Base-by-base conservation (phyloP, 1,140 invertebrate genomes). In the Neuroterus valhalla region DNA sequence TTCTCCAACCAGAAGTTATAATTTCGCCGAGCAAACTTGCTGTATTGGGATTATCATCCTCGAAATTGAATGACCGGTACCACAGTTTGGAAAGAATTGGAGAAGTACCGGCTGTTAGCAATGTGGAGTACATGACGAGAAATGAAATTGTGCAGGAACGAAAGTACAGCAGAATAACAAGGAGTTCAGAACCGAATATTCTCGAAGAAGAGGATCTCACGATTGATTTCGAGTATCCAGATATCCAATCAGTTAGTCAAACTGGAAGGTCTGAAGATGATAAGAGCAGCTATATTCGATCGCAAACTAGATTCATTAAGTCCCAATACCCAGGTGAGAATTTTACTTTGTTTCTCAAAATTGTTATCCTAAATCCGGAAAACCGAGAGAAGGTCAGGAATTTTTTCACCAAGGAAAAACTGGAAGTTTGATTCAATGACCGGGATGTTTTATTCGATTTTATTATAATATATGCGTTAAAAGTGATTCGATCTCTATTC, bases 41-140 rank as follows among this genome's bases (percentile, higher is more conserved):
- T 1, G 93, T 93, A 73, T 88, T 96, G 50, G 96, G 96, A 0
- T 86, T 97, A 10, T 96, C 95, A 4, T 96, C 95, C n/a, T 93
- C 92, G 4, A 92, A 94, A 72, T 88, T 97, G 4, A 97, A 97
- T 82, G 96, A 97, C 70, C 90, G 96, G 3, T 97, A 97, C 81
- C 96, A 96, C 80, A 96, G 95, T 11, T 93, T 96, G 19, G 96
- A 96, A 67, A 91, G 92, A 92, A 85, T 92, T 92, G 80, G 92
- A 86, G 68, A 94, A 90, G 42, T 90, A 0, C 85, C 91, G 0
- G 88, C 90, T 0, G 88, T 88, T 3, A 87, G 84, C 6, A 92
- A 90, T 67, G 84, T 86, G 2, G 92, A 91, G 31, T 93, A 93
- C 74, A 92, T 92, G 90, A 89, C 89, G 1, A 90, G 91, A 62